These are phyloP conservation scores for Tympanoctomys barrerae DNA, from an alignment of 2,797 vertebrate genomes.

Conservation along the genomic window DNA sequence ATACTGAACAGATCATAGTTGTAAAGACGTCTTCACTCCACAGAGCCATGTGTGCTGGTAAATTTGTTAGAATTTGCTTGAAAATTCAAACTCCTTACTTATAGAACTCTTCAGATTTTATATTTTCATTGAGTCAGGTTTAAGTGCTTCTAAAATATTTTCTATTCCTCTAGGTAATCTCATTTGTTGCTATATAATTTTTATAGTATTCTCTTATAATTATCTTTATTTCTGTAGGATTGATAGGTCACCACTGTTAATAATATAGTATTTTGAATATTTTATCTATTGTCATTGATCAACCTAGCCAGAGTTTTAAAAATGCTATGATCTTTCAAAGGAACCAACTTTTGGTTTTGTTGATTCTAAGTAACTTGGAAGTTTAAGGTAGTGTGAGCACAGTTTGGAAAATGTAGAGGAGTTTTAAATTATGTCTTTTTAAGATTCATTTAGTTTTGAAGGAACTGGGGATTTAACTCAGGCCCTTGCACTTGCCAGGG, in stretches of 20 bases:
- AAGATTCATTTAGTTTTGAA: too few relatives aligned
- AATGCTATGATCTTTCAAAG: neutral
- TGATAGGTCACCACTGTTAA: neutral
- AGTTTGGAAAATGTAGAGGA: slow-evolving; percentile 1
- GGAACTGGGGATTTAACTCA: too few relatives aligned
- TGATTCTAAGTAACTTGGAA: neutral
- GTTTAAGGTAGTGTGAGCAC: neutral
- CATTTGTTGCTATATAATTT: neutral
- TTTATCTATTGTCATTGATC: neutral
- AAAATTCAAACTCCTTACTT: neutral
- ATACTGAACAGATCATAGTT: neutral
- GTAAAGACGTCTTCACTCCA: neutral
- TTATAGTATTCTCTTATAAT: neutral
- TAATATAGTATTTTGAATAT: neutral
- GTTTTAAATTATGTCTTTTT: neutral
- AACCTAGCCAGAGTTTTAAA: neutral
- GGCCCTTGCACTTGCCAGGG: too few relatives aligned
- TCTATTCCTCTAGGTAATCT: neutral
- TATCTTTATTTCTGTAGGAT: neutral
- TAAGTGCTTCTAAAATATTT: neutral
- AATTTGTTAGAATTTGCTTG: neutral
- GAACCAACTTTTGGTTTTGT: neutral
- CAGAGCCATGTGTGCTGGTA: neutral
- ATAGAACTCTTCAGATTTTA: neutral
- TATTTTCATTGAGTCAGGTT: neutral